A percentile compares a stretch with the other conserved stretches of the same genome.
Conservation (phyloP, 2,797 vertebrate genomes). For the Tympanoctomys barrerae region DNA sequence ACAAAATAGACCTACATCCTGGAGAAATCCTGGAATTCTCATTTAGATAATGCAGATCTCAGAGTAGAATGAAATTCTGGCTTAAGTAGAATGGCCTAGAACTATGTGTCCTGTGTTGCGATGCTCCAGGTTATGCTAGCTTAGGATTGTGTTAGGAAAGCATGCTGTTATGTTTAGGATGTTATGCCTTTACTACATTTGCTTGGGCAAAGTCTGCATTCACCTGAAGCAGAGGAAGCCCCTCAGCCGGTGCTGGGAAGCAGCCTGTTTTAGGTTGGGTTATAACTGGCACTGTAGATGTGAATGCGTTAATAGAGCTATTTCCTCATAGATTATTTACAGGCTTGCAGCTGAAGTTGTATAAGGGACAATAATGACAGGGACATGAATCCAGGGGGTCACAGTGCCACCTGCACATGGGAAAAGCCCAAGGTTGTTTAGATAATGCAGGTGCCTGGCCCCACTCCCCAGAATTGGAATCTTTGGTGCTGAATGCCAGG, state of each 20-base stretch:
- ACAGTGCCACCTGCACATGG: neutral
- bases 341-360: neutral
- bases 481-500: neutral
- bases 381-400: neutral
- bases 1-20: neutral
- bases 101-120: neutral
- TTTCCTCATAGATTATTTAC: neutral
- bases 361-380: neutral
- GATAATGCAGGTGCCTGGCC: neutral
- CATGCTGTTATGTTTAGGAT: neutral
- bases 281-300: neutral
- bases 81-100: neutral
- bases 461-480: neutral
- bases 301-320: neutral
- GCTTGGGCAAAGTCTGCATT: neutral
- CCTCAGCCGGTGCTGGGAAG: neutral
- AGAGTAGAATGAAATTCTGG: neutral
- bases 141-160: neutral
- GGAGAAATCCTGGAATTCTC: neutral
- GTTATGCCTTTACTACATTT: neutral
- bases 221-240: conserved; percentile 16
- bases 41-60: neutral
- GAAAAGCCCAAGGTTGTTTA: neutral
- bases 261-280: neutral
- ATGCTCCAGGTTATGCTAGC: neutral